phyloP scores from a whole-genome alignment of 2,113 vertebrate genomes.

The Acrocephalus arundinaceus region DNA sequence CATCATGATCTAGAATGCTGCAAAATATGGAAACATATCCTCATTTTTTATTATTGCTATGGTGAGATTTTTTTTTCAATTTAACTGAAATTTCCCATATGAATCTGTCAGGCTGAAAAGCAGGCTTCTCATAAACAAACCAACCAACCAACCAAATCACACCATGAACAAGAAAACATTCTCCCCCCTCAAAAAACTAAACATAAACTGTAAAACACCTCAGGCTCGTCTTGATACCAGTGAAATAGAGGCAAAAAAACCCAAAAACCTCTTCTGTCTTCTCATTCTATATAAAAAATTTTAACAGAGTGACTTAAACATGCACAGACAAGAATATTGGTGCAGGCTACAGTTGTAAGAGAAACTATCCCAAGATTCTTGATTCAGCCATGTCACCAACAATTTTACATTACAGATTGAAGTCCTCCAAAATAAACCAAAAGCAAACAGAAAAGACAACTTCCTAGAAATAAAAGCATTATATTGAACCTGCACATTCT shows the following conservation, averaged over 20 bases:
- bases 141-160: not conserved
- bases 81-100: not conserved
- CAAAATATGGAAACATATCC: not conserved
- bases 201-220: not conserved
- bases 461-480: not conserved
- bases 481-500: not conserved
- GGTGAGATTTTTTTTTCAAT: not conserved
- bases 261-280: not conserved
- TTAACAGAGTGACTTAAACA: conserved; percentile 5
- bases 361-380: not conserved
- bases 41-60: not conserved
- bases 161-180: not conserved
- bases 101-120: not conserved
- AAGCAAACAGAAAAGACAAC: not conserved
- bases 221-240: not conserved
- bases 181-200: not conserved
- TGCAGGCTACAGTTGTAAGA: not conserved
- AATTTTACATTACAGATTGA: not conserved
- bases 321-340: not conserved
- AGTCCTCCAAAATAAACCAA: not conserved
- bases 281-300: not conserved
- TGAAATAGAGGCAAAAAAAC: not conserved
- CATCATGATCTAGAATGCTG: conserved; percentile 30
- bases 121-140: not conserved
- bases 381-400: not conserved